Evolutionary conservation across 2,888 invertebrate genomes (phyloP).

Genomic region (Pinctada fucata): DNA sequence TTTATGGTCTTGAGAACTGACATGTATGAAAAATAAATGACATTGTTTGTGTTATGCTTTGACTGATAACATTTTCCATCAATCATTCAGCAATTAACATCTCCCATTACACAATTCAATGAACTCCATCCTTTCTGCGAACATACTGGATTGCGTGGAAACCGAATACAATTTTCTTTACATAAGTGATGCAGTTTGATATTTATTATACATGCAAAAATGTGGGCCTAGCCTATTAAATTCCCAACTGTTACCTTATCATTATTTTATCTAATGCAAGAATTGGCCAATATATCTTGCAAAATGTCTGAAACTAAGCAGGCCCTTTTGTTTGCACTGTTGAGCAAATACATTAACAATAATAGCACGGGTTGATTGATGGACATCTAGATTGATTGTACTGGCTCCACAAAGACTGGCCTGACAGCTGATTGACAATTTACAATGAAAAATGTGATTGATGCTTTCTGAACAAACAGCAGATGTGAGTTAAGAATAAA

Average conservation of each 20-base stretch:
- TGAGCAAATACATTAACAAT: constrained; percentile 74
- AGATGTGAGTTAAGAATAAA: constrained; percentile 56
- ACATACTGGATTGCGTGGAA: constrained; percentile 29
- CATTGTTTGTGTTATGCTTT: constrained; percentile 67
- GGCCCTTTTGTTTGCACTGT: constrained; percentile 72
- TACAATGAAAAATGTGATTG: constrained; percentile 73
- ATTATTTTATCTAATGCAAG: constrained; percentile 57
- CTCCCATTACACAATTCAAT: constrained; percentile 63
- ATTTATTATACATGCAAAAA: constrained; percentile 44
- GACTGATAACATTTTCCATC: constrained; percentile 72
- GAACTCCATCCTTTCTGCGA: constrained; percentile 45
- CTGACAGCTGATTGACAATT: constrained; percentile 75
- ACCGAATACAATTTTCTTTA: constrained; percentile 38
- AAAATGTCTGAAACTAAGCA: constrained; percentile 63
- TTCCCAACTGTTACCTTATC: constrained; percentile 50
- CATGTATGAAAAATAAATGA: constrained; percentile 75
- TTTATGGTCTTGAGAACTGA: constrained; percentile 67
- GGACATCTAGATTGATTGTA: constrained; percentile 72
- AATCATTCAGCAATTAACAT: constrained; percentile 71
- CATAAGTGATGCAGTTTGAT: constrained; percentile 20
- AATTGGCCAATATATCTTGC: constrained; percentile 59
- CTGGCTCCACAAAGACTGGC: constrained; percentile 70
- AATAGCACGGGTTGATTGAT: constrained; percentile 72
- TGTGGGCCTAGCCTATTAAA: constrained; percentile 38
- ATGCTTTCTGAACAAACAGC: constrained; percentile 71